Conservation (phyloP, 2,797 vertebrate species). For the Diplodus puntazzo region DNA sequence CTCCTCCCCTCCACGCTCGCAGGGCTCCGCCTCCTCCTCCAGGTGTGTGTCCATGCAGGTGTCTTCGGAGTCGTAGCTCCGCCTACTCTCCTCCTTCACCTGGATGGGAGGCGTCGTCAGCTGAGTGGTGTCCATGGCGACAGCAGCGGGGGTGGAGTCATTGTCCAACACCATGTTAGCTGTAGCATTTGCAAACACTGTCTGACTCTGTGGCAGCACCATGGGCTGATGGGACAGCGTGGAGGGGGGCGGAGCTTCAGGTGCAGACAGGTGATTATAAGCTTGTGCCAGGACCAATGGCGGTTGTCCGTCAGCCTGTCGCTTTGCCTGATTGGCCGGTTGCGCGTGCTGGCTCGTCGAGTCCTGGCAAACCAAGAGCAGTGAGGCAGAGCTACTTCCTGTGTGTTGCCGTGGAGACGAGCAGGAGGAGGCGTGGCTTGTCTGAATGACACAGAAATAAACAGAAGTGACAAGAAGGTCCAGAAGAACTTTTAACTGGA, state of each 20-base stretch:
- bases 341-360: background rate
- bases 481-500: no score
- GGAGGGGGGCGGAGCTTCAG: background rate
- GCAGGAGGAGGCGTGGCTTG: slow-evolving; percentile 38
- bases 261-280: background rate
- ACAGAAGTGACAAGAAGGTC: no score
- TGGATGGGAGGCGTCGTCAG: background rate
- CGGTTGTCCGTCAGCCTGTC: slow-evolving; percentile 4
- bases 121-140: slow-evolving; percentile 37
- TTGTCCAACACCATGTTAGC: background rate
- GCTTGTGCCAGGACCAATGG: background rate
- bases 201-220: slow-evolving; percentile 17
- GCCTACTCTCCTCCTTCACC: slow-evolving; percentile 75
- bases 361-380: slow-evolving; percentile 59
- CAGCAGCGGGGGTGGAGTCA: rapidly evolving
- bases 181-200: background rate
- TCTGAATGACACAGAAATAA: slow-evolving; percentile 27
- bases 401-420: slow-evolving; percentile 51
- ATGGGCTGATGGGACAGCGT: slow-evolving; percentile 33
- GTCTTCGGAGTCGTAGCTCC: slow-evolving; percentile 52
- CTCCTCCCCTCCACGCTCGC: slow-evolving; percentile 68
- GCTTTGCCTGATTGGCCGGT: slow-evolving; percentile 44
- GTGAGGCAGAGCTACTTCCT: slow-evolving; percentile 19
- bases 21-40: slow-evolving; percentile 54
- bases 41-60: slow-evolving; percentile 80